Base-by-base conservation (phyloP, 2,797 vertebrate genomes). In the Alauda arvensis region DNA sequence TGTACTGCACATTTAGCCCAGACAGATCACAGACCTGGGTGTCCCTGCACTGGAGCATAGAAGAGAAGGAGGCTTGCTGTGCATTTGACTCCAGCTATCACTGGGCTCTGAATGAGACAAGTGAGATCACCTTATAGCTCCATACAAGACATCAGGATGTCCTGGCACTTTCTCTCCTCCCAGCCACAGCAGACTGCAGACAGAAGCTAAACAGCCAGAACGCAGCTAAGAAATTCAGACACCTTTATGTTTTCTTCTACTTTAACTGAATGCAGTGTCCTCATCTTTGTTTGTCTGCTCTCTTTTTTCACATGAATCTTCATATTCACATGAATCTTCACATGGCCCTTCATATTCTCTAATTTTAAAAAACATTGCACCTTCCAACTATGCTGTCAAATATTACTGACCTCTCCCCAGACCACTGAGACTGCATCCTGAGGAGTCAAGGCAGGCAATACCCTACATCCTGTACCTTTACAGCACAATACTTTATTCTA, bases 61-160 rank as follows among this genome's bases (percentile, higher is more conserved):
- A 26, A 75, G 25, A 29, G 65, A 74, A 46, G 42, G 6, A 70
- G 29, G 31, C 8, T 83, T 77, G 46, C 77, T 56, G 7, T 21
- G 24, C 60, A 55, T 56, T 68, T 84, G 43, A 9, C 14, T 70
- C 33, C 48, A 84, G 51, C 48, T 65, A 21, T 17, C 43, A 31
- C 0, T 2, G 0, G 34, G 37, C 45, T 85, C 52, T 8, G 16
- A 66, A 49, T 2, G 6, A 42, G 40, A 55, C 52, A 83, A 20
- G 19, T 23, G 28, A 87, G 31, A 68, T 9, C 28, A 40, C 9
- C 29, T 33, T 28, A 57, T 0, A 0, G 53, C 15, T 67, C 53
- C 23, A 26, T 15, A 20, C 6, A 60, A 61, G 66, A 51, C 53
- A 67, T 12, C 15, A 79, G n/a, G 29, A 19, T 85, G 62, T 39